These are phyloP conservation scores for Apodemus speciosus DNA, from an alignment of 2,113 vertebrate genomes.

Conservation along the genomic window DNA sequence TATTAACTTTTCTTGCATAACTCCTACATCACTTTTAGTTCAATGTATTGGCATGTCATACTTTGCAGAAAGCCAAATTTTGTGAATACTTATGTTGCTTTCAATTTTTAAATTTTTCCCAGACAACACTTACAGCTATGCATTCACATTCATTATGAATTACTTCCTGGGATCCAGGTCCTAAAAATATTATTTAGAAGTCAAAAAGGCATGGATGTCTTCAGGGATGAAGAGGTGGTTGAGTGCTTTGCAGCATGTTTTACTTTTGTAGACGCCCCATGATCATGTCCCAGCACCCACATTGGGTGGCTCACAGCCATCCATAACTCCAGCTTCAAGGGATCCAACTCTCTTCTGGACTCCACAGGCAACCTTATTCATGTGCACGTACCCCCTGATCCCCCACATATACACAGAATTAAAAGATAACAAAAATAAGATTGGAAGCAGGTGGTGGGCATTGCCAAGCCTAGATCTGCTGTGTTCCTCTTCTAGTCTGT, in stretches of 20 bases:
- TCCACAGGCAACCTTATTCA: background rate
- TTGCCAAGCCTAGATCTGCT: background rate
- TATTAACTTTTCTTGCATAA: conserved; percentile 28
- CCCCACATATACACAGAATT: too few relatives aligned
- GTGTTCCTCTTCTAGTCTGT: too few relatives aligned
- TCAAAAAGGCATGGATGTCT: background rate
- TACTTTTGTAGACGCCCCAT: too few relatives aligned
- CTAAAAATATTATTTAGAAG: conserved; percentile 26
- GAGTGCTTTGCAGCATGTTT: background rate
- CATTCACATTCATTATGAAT: background rate
- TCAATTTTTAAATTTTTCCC: conserved; percentile 29
- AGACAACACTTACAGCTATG: background rate
- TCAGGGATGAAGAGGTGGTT: background rate
- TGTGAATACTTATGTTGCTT: conserved; percentile 36
- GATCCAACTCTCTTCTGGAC: background rate
- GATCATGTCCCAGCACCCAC: background rate
- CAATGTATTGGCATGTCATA: background rate
- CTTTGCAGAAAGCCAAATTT: conserved; percentile 20
- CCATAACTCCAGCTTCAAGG: background rate
- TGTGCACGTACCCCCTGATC: too few relatives aligned
- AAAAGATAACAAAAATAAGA: background rate
- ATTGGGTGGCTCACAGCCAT: too few relatives aligned
- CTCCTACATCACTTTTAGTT: conserved; percentile 2
- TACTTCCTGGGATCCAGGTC: conserved; percentile 6
- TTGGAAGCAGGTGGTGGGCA: background rate